Evolutionary conservation across 35 echinoderm and acorn worm species (phyloP).

Genomic region (Apostichopus californicus): DNA sequence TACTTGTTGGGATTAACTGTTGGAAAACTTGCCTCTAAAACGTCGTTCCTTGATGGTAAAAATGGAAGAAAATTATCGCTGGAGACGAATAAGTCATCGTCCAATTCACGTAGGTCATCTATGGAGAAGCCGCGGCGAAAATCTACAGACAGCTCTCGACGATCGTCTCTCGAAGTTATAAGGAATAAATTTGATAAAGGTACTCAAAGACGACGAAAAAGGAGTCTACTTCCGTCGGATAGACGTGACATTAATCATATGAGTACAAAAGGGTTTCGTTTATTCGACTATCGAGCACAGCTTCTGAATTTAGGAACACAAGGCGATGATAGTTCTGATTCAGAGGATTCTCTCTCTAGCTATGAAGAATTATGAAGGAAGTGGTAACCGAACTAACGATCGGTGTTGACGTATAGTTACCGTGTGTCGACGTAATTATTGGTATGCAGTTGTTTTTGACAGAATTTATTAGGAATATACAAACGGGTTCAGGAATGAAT

Average conservation of each 20-base stretch:
- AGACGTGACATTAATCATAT: slow-evolving; percentile 17
- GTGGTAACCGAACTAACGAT: too few relatives aligned
- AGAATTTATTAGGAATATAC: too few relatives aligned
- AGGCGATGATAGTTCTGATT: slow-evolving; percentile 14
- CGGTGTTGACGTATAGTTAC: too few relatives aligned
- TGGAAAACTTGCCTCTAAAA: not conserved
- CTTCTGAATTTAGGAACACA: slow-evolving; percentile 21
- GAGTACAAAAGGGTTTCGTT: slow-evolving; percentile 15
- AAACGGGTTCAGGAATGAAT: too few relatives aligned
- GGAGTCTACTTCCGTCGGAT: not conserved
- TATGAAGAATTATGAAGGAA: too few relatives aligned
- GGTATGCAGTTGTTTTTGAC: too few relatives aligned
- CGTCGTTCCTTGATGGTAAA: not conserved
- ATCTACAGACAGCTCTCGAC: not conserved
- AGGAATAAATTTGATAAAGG: not conserved
- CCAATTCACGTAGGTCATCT: slow-evolving; percentile 1
- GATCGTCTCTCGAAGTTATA: slow-evolving; percentile 7
- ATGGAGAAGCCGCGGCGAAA: not conserved
- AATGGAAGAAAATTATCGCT: not conserved
- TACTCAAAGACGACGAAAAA: not conserved
- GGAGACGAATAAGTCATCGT: not conserved
- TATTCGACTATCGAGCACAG: slow-evolving; percentile 37
- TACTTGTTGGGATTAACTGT: slow-evolving; percentile 26
- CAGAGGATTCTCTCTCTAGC: not conserved
- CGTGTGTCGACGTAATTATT: too few relatives aligned